Evolutionary conservation across 2,888 invertebrate genomes (phyloP).

Genomic region (Epirrita christyi): DNA sequence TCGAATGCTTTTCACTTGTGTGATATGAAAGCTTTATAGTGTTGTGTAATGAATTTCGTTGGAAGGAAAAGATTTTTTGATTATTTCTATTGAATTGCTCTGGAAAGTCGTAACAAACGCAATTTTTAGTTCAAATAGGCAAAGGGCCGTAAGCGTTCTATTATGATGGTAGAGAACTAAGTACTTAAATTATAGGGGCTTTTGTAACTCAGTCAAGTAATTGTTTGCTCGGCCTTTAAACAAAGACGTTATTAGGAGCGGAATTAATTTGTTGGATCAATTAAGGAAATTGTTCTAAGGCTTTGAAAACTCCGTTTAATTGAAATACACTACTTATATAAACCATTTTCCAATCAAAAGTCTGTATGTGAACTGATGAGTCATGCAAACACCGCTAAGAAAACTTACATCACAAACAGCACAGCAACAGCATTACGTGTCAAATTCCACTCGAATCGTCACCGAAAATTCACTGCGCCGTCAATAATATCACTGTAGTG

Average conservation of each 20-base stretch:
- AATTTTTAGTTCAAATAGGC: no score
- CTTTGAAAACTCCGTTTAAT: not conserved
- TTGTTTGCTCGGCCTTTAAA: constrained; percentile 21
- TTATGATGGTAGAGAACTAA: not conserved
- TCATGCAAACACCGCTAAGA: constrained; percentile 25
- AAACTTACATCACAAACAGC: constrained; percentile 42
- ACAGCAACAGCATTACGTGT: constrained; percentile 24
- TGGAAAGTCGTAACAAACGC: not conserved
- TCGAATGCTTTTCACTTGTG: constrained; percentile 24
- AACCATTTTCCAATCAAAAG: not conserved
- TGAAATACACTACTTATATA: not conserved
- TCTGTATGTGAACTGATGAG: constrained; percentile 10
- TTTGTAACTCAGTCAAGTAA: constrained; percentile 16
- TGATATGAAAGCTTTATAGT: constrained; percentile 33
- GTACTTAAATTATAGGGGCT: constrained; percentile 8
- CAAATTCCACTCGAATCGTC: constrained; percentile 18
- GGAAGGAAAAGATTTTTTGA: constrained; percentile 7
- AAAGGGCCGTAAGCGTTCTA: not conserved
- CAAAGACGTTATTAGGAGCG: constrained; percentile 17
- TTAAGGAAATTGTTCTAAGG: constrained; percentile 3
- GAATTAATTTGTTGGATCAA: constrained; percentile 21
- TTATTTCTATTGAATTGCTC: not conserved
- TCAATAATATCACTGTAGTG: constrained; percentile 18
- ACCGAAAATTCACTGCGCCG: constrained; percentile 14
- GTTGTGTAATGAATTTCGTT: constrained; percentile 35